Conservation (phyloP, 2,113 vertebrate species). For the Festucalex cinctus region DNA sequence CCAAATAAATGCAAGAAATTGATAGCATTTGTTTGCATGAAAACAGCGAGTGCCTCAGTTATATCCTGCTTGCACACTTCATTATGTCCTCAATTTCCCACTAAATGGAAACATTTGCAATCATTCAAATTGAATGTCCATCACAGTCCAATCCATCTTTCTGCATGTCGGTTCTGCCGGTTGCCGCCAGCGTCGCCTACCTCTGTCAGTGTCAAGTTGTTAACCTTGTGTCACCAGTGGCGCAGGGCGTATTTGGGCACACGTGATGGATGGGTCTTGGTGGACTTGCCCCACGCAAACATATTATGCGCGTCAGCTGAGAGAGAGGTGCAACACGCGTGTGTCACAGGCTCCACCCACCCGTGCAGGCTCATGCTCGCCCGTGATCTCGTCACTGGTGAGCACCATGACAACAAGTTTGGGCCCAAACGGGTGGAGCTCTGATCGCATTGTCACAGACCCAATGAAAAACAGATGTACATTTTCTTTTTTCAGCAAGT, state of each 20-base stretch:
- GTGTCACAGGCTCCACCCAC: conserved; percentile 53
- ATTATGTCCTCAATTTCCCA: conserved; percentile 54
- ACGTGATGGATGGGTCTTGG: conserved; percentile 78
- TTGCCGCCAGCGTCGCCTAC: conserved; percentile 58
- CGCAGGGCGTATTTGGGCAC: conserved; percentile 67
- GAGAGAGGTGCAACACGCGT: conserved; percentile 52
- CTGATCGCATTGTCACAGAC: conserved; percentile 53
- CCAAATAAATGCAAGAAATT: background rate
- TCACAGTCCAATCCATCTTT: conserved; percentile 64
- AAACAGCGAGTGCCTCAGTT: conserved; percentile 15
- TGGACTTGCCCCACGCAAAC: conserved; percentile 74
- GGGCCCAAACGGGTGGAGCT: conserved; percentile 51
- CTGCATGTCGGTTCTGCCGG: conserved; percentile 32
- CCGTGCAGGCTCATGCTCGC: conserved; percentile 16
- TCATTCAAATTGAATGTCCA: conserved; percentile 71
- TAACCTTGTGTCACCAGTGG: conserved; percentile 78
- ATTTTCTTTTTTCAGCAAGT: conserved; percentile 32
- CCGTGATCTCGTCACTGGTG: conserved; percentile 20
- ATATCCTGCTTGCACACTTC: conserved; percentile 21
- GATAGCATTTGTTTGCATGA: background rate
- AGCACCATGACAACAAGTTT: conserved; percentile 29
- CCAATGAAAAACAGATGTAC: conserved; percentile 24
- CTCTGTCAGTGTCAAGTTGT: conserved; percentile 80
- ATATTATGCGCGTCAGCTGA: conserved; percentile 75
- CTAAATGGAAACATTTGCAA: conserved; percentile 67